Evolutionary conservation across 1,140 invertebrate genomes (phyloP).

Genomic region (Lordiphosa stackelbergi): DNA sequence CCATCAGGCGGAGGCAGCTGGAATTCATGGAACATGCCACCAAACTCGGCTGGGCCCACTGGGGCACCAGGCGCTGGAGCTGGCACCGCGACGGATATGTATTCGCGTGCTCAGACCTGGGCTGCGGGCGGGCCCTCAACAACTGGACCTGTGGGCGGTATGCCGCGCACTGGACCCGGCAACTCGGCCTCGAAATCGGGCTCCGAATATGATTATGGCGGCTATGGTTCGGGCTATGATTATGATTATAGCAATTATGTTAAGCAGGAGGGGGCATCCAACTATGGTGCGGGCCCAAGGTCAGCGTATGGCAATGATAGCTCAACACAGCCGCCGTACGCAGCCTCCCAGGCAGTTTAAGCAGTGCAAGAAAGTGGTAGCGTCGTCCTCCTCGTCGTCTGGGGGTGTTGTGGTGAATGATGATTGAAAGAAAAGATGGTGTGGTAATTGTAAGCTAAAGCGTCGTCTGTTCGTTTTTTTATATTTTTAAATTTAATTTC

Average conservation of each 20-base stretch:
- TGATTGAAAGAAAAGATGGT: constrained; percentile 68
- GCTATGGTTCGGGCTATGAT: constrained; percentile 77
- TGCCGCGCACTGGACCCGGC: constrained; percentile 74
- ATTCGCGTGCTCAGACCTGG: constrained; percentile 75
- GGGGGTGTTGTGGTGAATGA: constrained; percentile 50
- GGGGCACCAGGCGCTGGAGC: constrained; percentile 74
- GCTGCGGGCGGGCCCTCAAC: constrained; percentile 67
- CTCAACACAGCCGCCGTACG: constrained; percentile 76
- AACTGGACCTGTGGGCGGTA: constrained; percentile 72
- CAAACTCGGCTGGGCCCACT: constrained; percentile 72
- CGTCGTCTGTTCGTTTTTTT: constrained; percentile 73
- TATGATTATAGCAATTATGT: constrained; percentile 76
- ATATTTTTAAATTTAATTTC: constrained; percentile 40
- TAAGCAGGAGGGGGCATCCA: constrained; percentile 73
- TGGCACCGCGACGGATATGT: constrained; percentile 73
- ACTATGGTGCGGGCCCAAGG: constrained; percentile 71
- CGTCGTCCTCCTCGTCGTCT: constrained; percentile 34
- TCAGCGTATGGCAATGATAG: constrained; percentile 76
- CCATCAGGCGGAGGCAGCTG: constrained; percentile 74
- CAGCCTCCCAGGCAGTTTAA: constrained; percentile 76
- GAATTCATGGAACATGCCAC: constrained; percentile 76
- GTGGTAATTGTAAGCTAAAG: constrained; percentile 75
- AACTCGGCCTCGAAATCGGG: constrained; percentile 75
- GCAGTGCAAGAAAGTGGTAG: constrained; percentile 28
- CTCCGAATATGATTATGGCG: constrained; percentile 76